These are phyloP conservation scores for Crossaster papposus DNA, from an alignment of 53 echinoderm and acorn worm genomes.

Conservation along the genomic window DNA sequence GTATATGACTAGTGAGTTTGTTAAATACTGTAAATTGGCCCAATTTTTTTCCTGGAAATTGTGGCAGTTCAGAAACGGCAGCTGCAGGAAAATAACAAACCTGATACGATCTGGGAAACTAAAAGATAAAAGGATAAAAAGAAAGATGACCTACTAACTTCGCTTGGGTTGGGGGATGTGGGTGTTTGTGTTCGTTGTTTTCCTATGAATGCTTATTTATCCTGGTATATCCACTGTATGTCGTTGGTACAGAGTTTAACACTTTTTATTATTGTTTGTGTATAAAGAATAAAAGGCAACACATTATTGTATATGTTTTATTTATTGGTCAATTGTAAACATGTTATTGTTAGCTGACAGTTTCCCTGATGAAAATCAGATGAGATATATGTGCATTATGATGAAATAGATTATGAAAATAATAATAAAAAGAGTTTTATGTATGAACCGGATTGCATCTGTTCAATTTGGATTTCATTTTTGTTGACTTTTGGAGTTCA, in stretches of 20 bases:
- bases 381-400: slow-evolving; percentile 42
- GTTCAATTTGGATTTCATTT: not conserved
- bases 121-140: not conserved
- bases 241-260: not conserved
- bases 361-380: slow-evolving; percentile 18
- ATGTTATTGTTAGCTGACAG: slow-evolving; percentile 23
- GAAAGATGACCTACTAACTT: not conserved
- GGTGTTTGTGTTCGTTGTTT: too few relatives aligned
- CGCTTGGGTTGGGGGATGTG: not conserved
- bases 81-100: slow-evolving; percentile 11
- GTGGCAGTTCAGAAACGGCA: not conserved
- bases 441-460: slow-evolving; percentile 25
- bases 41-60: not conserved
- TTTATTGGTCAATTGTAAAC: slow-evolving; percentile 38
- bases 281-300: slow-evolving; percentile 8
- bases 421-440: slow-evolving; percentile 50
- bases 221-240: not conserved
- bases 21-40: not conserved
- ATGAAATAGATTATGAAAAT: slow-evolving; percentile 35
- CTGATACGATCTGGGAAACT: not conserved
- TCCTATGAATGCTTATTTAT: slow-evolving; percentile 6
- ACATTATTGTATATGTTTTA: slow-evolving; percentile 44
- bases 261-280: slow-evolving; percentile 37
- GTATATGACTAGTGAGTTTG: not conserved
- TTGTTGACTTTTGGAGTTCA: not conserved